phyloP scores from a whole-genome alignment of 2,797 vertebrate genomes.

The Apodemus agrarius region DNA sequence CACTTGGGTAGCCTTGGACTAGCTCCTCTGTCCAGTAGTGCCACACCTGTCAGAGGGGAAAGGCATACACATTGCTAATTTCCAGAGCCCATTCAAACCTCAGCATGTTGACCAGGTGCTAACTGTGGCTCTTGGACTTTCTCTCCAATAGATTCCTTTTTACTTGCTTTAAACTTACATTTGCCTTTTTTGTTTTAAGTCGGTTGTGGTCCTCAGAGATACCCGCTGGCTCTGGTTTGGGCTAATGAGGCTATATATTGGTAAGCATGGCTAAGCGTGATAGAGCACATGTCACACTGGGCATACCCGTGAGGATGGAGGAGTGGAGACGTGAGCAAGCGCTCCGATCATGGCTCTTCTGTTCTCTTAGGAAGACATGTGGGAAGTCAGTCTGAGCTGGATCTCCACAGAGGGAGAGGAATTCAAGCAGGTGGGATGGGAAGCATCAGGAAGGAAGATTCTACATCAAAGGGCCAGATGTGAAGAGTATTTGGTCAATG shows the following conservation, averaged over 20 bases:
- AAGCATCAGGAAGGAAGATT: neutral
- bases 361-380: neutral
- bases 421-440: neutral
- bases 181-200: slow-evolving; percentile 23
- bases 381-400: neutral
- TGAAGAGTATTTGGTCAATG: slow-evolving; percentile 4
- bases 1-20: neutral
- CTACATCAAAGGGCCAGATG: neutral
- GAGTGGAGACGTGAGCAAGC: neutral
- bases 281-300: neutral
- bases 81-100: neutral
- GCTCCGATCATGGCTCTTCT: neutral
- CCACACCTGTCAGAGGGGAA: neutral
- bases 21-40: neutral
- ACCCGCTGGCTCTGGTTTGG: neutral
- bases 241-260: neutral
- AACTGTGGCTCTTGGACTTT: neutral
- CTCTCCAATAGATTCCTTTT: neutral
- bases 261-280: neutral
- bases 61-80: neutral
- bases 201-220: neutral
- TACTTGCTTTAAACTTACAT: neutral
- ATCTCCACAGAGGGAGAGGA: neutral
- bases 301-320: neutral
- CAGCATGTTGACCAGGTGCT: neutral